phyloP scores from a whole-genome alignment of 2,797 vertebrate genomes.

The Coilia nasus region DNA sequence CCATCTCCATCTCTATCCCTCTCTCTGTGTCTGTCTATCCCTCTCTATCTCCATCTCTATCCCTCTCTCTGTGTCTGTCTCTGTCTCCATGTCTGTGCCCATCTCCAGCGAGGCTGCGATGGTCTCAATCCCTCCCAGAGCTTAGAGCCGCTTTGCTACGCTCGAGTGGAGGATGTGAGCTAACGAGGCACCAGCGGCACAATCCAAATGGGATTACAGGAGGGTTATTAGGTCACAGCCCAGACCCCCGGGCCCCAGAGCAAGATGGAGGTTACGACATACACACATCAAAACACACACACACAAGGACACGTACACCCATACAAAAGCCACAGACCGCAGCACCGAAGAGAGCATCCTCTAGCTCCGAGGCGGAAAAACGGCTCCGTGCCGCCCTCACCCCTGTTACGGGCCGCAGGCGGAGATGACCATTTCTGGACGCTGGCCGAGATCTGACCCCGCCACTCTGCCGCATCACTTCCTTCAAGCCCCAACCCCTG shows the following conservation, averaged over 20 bases:
- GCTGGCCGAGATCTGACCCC: constrained; percentile 12
- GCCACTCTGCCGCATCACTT: neutral
- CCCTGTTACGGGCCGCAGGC: neutral
- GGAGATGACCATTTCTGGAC: constrained; percentile 16
- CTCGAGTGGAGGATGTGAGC: constrained; percentile 55
- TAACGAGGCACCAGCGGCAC: constrained; percentile 53
- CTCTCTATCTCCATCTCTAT: too few species aligned
- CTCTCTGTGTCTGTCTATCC: neutral
- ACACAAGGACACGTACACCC: neutral
- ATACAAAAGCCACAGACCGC: neutral
- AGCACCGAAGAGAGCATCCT: neutral
- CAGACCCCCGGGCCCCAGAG: constrained; percentile 32
- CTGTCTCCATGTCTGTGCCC: neutral
- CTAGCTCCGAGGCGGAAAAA: neutral
- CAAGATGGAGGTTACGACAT: constrained; percentile 36
- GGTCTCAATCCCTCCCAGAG: constrained; percentile 46
- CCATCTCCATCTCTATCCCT: neutral
- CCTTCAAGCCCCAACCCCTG: neutral
- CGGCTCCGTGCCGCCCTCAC: neutral
- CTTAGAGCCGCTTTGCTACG: constrained; percentile 50
- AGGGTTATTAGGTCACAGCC: constrained; percentile 50
- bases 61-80: neutral
- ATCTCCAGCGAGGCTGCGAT: constrained; percentile 42
- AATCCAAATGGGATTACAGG: constrained; percentile 57
- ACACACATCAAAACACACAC: constrained; percentile 1